Evolutionary conservation across 2,113 vertebrate species (phyloP).

Genomic region (Chionomys nivalis): DNA sequence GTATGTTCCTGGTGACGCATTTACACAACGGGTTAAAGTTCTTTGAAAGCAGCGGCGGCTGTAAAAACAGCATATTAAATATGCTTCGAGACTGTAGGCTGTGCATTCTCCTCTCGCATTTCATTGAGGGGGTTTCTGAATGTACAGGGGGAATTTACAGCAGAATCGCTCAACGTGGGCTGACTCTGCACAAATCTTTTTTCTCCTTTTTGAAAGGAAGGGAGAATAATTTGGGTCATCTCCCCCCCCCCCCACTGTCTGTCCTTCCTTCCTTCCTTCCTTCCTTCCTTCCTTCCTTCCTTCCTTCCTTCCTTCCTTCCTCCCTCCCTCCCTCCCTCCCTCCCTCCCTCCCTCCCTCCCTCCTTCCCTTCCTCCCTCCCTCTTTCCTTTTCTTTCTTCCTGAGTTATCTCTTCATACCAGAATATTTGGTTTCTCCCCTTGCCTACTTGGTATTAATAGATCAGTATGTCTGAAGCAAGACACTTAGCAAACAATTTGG

Average conservation of each 20-base stretch:
- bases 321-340: no score
- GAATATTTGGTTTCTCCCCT: conserved; percentile 47
- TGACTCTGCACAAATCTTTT: conserved; percentile 29
- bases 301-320: not conserved
- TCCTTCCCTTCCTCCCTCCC: no score
- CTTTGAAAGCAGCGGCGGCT: conserved; percentile 97
- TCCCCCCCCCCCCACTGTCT: no score
- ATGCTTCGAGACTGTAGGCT: conserved; percentile 85
- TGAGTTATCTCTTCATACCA: conserved; percentile 54
- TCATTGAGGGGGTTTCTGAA: conserved; percentile 69
- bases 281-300: not conserved
- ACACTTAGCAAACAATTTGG: not conserved
- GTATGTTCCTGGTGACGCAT: conserved; percentile 86
- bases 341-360: no score
- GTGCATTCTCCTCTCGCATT: conserved; percentile 65
- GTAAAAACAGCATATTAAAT: conserved; percentile 90
- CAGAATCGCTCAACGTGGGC: conserved; percentile 36
- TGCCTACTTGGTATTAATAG: not conserved
- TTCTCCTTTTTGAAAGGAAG: conserved; percentile 27
- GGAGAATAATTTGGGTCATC: not conserved
- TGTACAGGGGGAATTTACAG: conserved; percentile 68
- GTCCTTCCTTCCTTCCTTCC: not conserved
- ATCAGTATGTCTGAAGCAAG: conserved; percentile 22
- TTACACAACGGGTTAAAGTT: conserved; percentile 91
- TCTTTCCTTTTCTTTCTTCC: not conserved